These are phyloP conservation scores for Salvelinus sp. DNA, from an alignment of 2,113 vertebrate species.

Conservation along the genomic window DNA sequence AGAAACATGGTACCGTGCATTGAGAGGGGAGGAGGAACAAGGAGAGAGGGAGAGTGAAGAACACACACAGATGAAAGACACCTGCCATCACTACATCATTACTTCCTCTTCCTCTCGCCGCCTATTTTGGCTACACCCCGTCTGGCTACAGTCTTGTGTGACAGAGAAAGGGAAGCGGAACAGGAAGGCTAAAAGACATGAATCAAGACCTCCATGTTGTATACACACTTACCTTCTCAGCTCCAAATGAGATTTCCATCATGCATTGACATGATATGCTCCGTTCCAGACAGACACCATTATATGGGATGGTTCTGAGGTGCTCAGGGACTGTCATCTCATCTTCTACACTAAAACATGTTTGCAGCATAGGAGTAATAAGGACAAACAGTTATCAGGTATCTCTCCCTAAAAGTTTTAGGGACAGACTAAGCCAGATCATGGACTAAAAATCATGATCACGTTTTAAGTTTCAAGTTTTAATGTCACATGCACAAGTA, in stretches of 20 bases:
- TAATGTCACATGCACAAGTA: no score
- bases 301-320: no score
- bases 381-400: no score
- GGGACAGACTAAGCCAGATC: no score
- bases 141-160: conserved; percentile 22
- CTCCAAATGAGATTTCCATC: background rate
- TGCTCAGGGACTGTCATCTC: no score
- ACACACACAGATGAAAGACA: conserved; percentile 56
- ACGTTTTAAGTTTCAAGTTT: no score
- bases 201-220: conserved; percentile 12
- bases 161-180: conserved; percentile 7
- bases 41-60: background rate
- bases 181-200: background rate
- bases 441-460: no score
- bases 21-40: background rate
- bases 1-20: conserved; percentile 4
- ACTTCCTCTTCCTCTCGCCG: background rate
- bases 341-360: no score
- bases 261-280: background rate
- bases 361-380: no score
- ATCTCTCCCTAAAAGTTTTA: no score
- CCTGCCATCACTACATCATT: conserved; percentile 68
- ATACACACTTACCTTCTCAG: background rate
- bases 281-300: no score
- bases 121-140: conserved; percentile 54